Evolutionary conservation across 2,888 invertebrate species (phyloP), one percentile per base, ranked within the genome.

Genomic region (Zele albiditarsus): DNA sequence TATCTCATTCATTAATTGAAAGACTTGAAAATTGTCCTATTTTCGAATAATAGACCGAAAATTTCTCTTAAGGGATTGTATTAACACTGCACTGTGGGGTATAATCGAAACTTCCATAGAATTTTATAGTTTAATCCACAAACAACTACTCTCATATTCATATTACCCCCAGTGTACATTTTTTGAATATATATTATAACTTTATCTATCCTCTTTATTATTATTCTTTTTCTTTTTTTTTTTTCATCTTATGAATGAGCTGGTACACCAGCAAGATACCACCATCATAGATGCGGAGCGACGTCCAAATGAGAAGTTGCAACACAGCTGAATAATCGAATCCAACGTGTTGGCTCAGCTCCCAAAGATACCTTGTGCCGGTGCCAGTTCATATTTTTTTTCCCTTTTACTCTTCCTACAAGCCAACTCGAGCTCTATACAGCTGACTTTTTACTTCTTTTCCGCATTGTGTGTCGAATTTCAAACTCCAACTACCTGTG

Each of bases 301-400:
- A 60, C 42, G 57, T 58, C 57, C 57, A 65, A 69, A 66, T 71
- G 72, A 60, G 75, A 68, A 79, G 80, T 79, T 81, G 78, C 76
- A 80, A 77, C 78, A 78, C 65, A 60, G 76, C 68, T 68, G 78
- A 77, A 82, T 80, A 80, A 80, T 78, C 78, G 73, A 77, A 75
- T 62, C 31, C 62, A n/a, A 20, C 46, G 25, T 23, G 49, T 71
- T 71, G 71, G 71, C 63, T 46, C 12, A 33, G 14, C 28, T 72
- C 38, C 65, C 53, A 72, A 53, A 57, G 57, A 65, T 53, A 27
- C 53, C 20, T 14, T n/a, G 28, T 33, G 28, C 31, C 53, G 28
- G 31, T 65, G 65, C 72, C 67, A 66, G 38, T 49, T 33, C 28
- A 49, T 65, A 72, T 28, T 53, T 65, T 63, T 27, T 57, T 65